Conservation (phyloP, 2,888 invertebrate genomes). For the Eupithecia vulgata region DNA sequence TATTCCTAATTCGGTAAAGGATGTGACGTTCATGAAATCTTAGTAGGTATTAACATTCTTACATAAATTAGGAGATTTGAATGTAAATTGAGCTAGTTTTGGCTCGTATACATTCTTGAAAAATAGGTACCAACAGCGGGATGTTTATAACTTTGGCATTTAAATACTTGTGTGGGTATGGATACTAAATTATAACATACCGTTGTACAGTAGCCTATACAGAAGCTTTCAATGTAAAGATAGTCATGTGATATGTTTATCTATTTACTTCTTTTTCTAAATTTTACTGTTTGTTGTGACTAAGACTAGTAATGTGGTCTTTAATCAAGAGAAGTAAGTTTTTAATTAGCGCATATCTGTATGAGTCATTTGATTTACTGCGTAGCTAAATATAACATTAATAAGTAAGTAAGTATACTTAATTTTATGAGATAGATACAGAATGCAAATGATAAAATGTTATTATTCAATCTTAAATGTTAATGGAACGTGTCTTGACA, state of each 20-base stretch:
- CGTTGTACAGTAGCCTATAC: not conserved
- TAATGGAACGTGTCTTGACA: constrained; percentile 28
- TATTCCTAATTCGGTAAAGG: constrained; percentile 9
- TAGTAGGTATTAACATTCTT: constrained; percentile 22
- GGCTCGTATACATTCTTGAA: constrained; percentile 15
- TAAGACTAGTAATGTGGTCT: not conserved
- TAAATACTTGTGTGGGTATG: not conserved
- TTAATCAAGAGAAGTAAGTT: not conserved
- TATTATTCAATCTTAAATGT: constrained; percentile 11
- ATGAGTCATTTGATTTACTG: not conserved
- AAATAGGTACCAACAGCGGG: constrained; percentile 11
- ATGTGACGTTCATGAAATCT: constrained; percentile 33
- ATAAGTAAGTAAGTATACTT: not conserved
- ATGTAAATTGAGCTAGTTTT: constrained; percentile 32
- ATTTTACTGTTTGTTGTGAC: not conserved
- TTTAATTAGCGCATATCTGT: not conserved
- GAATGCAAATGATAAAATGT: not conserved
- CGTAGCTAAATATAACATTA: not conserved
- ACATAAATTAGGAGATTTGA: constrained; percentile 28
- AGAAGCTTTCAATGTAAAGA: not conserved
- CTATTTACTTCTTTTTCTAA: not conserved
- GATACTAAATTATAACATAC: not conserved
- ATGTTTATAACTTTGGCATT: constrained; percentile 17
- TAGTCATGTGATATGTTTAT: not conserved
- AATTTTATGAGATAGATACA: not conserved